Percentiles rank a stretch among this genome's conserved stretches.
phyloP scores from a whole-genome alignment of 2,113 vertebrate species.

The Laticauda laticaudata region DNA sequence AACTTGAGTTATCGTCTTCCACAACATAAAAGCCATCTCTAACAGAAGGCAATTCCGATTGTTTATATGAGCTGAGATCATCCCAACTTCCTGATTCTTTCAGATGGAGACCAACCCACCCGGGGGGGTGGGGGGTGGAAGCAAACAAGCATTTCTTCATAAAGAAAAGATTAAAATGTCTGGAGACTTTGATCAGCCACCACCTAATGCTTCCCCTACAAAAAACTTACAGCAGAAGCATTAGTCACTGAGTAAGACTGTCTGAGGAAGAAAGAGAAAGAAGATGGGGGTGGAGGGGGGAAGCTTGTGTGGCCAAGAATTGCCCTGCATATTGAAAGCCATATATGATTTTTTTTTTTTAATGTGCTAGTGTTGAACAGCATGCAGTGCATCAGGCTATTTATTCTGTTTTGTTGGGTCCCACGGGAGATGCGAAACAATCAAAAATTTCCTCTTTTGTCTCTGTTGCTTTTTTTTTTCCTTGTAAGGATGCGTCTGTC shows the following conservation, averaged over 20 bases:
- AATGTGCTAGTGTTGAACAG: neutral
- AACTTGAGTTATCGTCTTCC: slow-evolving; percentile 49
- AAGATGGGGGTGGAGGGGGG: slow-evolving; percentile 6
- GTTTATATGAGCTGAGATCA: slow-evolving; percentile 59
- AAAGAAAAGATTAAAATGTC: slow-evolving; percentile 60
- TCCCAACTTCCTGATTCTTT: slow-evolving; percentile 64
- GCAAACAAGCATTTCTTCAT: slow-evolving; percentile 53
- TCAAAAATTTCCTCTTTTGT: neutral
- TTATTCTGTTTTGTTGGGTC: neutral
- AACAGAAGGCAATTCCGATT: slow-evolving; percentile 57
- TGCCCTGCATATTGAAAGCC: slow-evolving; percentile 41
- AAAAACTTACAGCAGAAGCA: slow-evolving; percentile 31
- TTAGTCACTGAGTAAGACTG: slow-evolving; percentile 29
- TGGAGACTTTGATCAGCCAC: slow-evolving; percentile 58
- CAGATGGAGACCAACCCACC: slow-evolving; percentile 55
- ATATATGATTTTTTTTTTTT: slow-evolving; percentile 32
- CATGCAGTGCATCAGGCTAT: neutral
- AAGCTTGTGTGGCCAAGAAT: slow-evolving; percentile 56
- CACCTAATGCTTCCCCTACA: slow-evolving; percentile 55
- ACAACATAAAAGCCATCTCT: slow-evolving; percentile 53
- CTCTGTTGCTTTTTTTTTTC: neutral
- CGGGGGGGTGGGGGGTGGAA: accelerated
- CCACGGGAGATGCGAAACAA: neutral
- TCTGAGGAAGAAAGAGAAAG: neutral
- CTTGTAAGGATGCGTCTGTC: neutral